phyloP scores from a whole-genome alignment of 2,888 invertebrate species.

The Polyommatus iphigenia region DNA sequence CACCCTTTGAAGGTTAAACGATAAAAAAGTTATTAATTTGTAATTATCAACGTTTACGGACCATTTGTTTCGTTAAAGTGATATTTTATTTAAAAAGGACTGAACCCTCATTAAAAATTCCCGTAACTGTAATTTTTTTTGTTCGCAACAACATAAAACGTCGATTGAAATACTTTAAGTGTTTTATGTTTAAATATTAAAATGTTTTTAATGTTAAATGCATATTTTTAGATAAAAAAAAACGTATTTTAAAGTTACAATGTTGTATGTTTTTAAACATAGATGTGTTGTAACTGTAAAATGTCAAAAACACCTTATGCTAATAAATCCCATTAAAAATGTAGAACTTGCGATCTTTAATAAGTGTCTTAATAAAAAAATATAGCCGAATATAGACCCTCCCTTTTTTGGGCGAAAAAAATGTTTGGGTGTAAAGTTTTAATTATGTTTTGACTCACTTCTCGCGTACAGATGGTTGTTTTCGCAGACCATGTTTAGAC shows the following conservation, averaged over 20 bases:
- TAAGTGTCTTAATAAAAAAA: background rate
- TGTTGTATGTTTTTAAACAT: background rate
- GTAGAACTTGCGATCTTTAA: too few relatives aligned
- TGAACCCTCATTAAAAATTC: conserved; percentile 9
- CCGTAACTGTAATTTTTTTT: background rate
- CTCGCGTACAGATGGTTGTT: background rate
- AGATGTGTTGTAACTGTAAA: background rate
- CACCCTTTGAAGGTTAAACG: background rate
- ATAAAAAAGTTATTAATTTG: conserved; percentile 30
- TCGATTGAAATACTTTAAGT: background rate
- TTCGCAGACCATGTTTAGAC: background rate
- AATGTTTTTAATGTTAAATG: background rate
- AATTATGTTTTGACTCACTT: background rate
- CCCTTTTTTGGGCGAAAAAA: background rate
- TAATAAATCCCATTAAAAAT: too few relatives aligned
- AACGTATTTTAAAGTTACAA: too few relatives aligned
- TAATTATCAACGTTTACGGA: conserved; percentile 22
- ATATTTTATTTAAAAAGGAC: conserved; percentile 18
- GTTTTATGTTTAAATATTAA: background rate
- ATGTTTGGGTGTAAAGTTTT: background rate
- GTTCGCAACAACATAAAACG: background rate
- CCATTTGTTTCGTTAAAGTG: conserved; percentile 28
- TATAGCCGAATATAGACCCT: background rate
- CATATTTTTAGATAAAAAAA: background rate
- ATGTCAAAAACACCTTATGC: background rate